These are phyloP conservation scores for Drosophila kikkawai DNA, from an alignment of 1,140 invertebrate species.

Conservation along the genomic window DNA sequence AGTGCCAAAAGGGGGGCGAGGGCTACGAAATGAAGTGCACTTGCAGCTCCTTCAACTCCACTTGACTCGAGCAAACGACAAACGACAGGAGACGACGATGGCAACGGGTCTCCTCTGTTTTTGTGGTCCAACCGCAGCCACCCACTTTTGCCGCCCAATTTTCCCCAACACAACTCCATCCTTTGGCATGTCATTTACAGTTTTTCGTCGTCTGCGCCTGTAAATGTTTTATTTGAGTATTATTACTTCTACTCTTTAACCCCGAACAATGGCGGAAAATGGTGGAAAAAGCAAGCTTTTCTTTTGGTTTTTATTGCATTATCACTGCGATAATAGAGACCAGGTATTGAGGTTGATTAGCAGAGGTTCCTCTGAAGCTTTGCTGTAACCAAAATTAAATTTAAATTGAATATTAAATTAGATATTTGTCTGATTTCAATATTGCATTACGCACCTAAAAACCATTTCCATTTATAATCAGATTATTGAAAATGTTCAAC, in stretches of 20 bases:
- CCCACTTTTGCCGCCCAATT: slow-evolving; percentile 3
- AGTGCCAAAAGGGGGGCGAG: slow-evolving; percentile 10
- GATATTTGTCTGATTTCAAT: background rate
- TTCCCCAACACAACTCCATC: slow-evolving; percentile 18
- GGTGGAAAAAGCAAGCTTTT: slow-evolving; percentile 18
- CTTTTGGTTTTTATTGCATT: slow-evolving; percentile 9
- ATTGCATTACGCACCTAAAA: slow-evolving; percentile 4
- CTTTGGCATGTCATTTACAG: slow-evolving; percentile 73
- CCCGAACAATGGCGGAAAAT: slow-evolving; percentile 43
- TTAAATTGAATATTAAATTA: background rate
- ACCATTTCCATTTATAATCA: slow-evolving; percentile 33
- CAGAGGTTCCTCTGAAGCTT: background rate
- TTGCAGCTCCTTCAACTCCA: slow-evolving; percentile 58
- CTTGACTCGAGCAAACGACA: slow-evolving; percentile 60
- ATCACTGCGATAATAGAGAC: slow-evolving; percentile 9
- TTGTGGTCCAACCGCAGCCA: slow-evolving; percentile 48
- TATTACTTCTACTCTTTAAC: slow-evolving; percentile 79
- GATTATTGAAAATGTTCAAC: slow-evolving; percentile 47
- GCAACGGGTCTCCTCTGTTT: slow-evolving; percentile 62
- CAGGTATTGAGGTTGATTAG: slow-evolving; percentile 22
- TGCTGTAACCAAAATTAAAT: background rate
- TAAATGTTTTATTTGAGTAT: slow-evolving; percentile 82
- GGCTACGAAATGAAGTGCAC: slow-evolving; percentile 72
- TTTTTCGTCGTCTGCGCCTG: slow-evolving; percentile 77
- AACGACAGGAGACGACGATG: slow-evolving; percentile 44